phyloP scores from a whole-genome alignment of 2,113 vertebrate genomes.

The Machaerirhynchus nigripectus region DNA sequence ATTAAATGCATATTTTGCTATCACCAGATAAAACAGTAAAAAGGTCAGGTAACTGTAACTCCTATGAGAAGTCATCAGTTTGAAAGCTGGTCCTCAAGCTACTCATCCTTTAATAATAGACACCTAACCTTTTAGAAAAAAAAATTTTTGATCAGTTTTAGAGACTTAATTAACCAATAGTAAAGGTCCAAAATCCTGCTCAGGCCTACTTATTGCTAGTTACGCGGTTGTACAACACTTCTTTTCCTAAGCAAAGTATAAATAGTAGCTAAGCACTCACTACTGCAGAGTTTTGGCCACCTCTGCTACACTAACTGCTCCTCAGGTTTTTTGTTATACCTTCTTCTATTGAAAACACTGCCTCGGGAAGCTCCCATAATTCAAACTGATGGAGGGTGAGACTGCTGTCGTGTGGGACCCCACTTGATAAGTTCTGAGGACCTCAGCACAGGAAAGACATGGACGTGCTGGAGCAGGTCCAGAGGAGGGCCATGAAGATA shows the following conservation, averaged over 20 bases:
- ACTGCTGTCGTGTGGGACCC: accelerated
- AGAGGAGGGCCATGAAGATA: not conserved
- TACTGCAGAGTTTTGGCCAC: not conserved
- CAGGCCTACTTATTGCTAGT: not conserved
- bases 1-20: not conserved
- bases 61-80: not conserved
- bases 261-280: not conserved
- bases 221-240: not conserved
- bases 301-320: not conserved
- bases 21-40: not conserved
- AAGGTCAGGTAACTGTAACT: not conserved
- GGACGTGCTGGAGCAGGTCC: not conserved
- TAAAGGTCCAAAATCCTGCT: not conserved
- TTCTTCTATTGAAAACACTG: not conserved
- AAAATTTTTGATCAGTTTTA: not conserved
- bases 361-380: not conserved
- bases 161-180: not conserved
- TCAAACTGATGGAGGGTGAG: not conserved
- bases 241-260: not conserved
- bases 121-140: not conserved
- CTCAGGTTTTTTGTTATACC: not conserved
- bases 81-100: not conserved
- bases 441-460: not conserved
- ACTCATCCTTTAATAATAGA: not conserved
- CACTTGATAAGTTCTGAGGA: not conserved